Percentiles rank a stretch among this genome's conserved stretches.
Evolutionary conservation across 2,888 invertebrate species (phyloP).

Genomic region (Seira musarum): DNA sequence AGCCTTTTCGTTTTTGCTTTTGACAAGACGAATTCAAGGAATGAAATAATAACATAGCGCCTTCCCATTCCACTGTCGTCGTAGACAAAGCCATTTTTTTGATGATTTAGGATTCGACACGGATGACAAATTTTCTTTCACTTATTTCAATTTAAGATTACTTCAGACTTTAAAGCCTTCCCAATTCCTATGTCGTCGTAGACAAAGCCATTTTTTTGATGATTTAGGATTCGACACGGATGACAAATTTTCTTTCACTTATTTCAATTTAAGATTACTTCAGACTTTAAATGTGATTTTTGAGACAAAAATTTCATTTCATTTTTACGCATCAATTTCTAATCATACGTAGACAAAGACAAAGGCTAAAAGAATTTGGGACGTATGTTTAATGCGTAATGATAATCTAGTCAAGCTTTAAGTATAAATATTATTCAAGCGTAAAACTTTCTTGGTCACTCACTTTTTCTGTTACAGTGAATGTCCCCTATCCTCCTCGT

Average conservation of each 20-base stretch:
- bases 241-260: slow-evolving; percentile 34
- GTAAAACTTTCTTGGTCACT: slow-evolving; percentile 36
- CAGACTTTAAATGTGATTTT: neutral
- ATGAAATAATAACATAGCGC: too few species aligned
- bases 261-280: neutral
- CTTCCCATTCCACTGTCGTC: too few species aligned
- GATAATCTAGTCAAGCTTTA: slow-evolving; percentile 5
- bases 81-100: slow-evolving; percentile 14
- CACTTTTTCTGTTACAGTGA: slow-evolving; percentile 27
- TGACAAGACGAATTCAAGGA: neutral
- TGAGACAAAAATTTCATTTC: neutral
- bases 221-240: slow-evolving; percentile 32
- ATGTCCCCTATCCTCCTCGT: too few species aligned
- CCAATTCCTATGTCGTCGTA: too few species aligned
- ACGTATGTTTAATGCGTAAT: neutral
- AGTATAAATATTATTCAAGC: slow-evolving; percentile 12
- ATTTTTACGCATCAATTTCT: slow-evolving; percentile 9
- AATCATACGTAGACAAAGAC: neutral
- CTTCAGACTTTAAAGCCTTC: neutral
- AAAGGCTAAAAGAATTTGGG: neutral
- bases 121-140: slow-evolving; percentile 38
- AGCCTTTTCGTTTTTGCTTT: neutral
- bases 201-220: slow-evolving; percentile 13
- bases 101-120: slow-evolving; percentile 29
- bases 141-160: neutral